A percentile compares a stretch with the other conserved stretches of the same genome.
These are phyloP conservation scores for Ceryle rudis DNA, from an alignment of 2,797 vertebrate species.

Conservation along the genomic window DNA sequence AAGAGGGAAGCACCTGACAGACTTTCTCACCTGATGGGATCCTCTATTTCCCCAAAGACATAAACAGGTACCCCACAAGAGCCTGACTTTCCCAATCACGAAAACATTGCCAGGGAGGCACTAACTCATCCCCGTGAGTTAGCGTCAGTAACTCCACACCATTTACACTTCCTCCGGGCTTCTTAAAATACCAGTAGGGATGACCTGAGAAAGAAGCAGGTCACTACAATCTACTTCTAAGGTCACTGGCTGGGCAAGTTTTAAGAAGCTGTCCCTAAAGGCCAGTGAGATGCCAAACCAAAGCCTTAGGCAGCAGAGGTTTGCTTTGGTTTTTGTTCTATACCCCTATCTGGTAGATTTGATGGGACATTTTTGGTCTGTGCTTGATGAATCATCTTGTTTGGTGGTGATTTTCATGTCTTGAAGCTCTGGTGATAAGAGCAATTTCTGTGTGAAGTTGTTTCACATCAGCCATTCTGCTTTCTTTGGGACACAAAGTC, in stretches of 20 bases:
- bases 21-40: background rate
- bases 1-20: background rate
- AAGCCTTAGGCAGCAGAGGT: background rate
- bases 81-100: background rate
- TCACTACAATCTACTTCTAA: background rate
- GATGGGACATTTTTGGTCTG: background rate
- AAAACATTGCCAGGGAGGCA: background rate
- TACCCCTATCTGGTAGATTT: background rate
- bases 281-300: background rate
- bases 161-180: background rate
- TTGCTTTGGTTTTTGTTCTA: background rate
- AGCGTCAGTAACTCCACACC: background rate
- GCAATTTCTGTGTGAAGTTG: background rate
- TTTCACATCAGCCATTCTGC: background rate
- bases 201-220: background rate
- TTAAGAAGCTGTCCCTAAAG: background rate
- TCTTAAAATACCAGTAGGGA: background rate
- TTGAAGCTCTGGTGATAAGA: background rate
- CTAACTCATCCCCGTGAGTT: background rate
- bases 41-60: background rate
- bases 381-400: background rate
- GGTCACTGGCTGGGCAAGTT: background rate
- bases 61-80: background rate
- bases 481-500: background rate
- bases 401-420: background rate